These are phyloP conservation scores for Calephelis virginiensis DNA, from an alignment of 1,140 invertebrate genomes.

Conservation along the genomic window DNA sequence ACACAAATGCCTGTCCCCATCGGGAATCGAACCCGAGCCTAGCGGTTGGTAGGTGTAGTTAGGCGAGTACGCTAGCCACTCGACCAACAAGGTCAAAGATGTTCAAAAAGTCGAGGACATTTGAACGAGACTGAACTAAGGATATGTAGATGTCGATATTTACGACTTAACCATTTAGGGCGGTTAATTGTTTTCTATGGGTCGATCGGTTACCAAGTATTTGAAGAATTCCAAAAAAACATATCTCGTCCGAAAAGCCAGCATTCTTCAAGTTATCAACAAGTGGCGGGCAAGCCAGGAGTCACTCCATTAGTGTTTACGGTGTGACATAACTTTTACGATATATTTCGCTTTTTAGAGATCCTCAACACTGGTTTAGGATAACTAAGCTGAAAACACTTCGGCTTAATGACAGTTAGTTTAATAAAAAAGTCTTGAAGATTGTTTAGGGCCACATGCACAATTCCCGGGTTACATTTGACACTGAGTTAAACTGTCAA, in stretches of 20 bases:
- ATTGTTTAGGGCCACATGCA: no score
- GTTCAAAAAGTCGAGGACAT: neutral
- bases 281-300: slow-evolving; percentile 44
- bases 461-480: no score
- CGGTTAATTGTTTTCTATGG: neutral
- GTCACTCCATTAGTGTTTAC: slow-evolving; percentile 35
- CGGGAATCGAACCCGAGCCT: no score
- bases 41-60: no score
- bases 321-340: slow-evolving; percentile 53
- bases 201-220: slow-evolving; percentile 30
- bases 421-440: no score
- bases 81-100: no score
- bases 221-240: slow-evolving; percentile 36
- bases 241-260: slow-evolving; percentile 28
- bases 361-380: slow-evolving; percentile 15
- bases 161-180: slow-evolving; percentile 2
- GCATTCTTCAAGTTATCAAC: slow-evolving; percentile 37
- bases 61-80: no score
- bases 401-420: no score
- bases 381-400: neutral
- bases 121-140: neutral
- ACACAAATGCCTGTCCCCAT: no score
- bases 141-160: neutral
- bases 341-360: slow-evolving; percentile 30
- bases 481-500: no score